Percentiles rank a stretch among this genome's conserved stretches.
These are phyloP conservation scores for Dryobotodes eremita DNA, from an alignment of 2,888 invertebrate species.

Conservation along the genomic window DNA sequence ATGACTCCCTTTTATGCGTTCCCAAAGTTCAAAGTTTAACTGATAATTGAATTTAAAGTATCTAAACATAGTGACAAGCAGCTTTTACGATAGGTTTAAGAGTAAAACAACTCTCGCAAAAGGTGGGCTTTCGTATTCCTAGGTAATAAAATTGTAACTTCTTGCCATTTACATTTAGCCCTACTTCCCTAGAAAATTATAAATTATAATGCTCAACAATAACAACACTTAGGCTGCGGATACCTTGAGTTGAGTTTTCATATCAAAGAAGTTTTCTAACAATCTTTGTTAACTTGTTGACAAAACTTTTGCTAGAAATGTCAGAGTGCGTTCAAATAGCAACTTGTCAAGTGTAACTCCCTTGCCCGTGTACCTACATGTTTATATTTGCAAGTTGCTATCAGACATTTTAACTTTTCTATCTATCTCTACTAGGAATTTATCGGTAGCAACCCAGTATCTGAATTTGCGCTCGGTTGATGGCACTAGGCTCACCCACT, in stretches of 20 bases:
- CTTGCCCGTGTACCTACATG: neutral
- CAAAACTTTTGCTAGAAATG: neutral
- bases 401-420: neutral
- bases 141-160: constrained; percentile 18
- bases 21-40: neutral
- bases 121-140: constrained; percentile 13
- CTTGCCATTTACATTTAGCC: neutral
- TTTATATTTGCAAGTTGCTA: neutral
- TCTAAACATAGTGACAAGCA: neutral
- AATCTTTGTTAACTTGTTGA: neutral
- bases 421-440: neutral
- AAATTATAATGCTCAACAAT: neutral
- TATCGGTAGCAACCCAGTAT: no score
- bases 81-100: neutral
- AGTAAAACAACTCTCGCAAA: constrained; percentile 16
- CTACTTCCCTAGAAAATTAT: neutral
- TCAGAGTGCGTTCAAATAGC: neutral
- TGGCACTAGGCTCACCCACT: no score
- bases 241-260: neutral
- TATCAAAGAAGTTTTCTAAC: neutral
- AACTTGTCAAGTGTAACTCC: neutral
- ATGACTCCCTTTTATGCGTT: neutral
- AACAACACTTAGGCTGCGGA: neutral
- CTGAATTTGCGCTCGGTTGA: no score
- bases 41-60: neutral